Conservation (phyloP, 2,888 invertebrate species). For the Dryocosmus kuriphilus region DNA sequence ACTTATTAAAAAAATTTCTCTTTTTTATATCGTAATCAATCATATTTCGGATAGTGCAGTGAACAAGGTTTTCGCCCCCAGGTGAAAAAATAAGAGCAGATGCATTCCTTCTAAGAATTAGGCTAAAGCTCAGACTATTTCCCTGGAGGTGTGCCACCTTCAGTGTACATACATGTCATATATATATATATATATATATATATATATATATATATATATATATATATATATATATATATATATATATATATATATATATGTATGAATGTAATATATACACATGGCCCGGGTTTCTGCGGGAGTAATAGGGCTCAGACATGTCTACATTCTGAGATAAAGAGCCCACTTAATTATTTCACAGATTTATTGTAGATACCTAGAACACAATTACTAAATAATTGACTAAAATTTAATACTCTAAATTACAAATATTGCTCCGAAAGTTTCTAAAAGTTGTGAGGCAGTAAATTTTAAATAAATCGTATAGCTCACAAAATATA, state of each 20-base stretch:
- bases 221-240: conserved; percentile 26
- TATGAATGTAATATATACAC: no score
- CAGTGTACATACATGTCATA: conserved; percentile 10
- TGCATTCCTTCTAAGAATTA: conserved; percentile 47
- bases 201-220: conserved; percentile 23
- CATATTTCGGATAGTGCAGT: conserved; percentile 48
- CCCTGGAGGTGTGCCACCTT: conserved; percentile 48
- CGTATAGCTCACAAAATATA: no score
- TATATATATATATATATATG: no score
- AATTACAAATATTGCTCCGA: no score
- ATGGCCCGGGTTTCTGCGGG: neutral
- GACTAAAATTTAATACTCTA: no score
- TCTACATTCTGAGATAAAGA: neutral
- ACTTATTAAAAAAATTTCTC: neutral
- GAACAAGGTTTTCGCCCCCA: conserved; percentile 38
- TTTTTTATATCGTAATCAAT: conserved; percentile 40
- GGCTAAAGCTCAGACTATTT: conserved; percentile 51
- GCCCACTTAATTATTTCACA: neutral
- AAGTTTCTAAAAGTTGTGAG: no score
- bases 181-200: conserved; percentile 25
- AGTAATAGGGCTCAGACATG: conserved; percentile 27
- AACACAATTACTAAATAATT: no score
- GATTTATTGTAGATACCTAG: neutral
- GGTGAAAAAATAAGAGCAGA: conserved; percentile 30
- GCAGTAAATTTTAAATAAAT: no score